phyloP scores from a whole-genome alignment of 2,113 vertebrate species.

The Brachypodius melanocephalos region DNA sequence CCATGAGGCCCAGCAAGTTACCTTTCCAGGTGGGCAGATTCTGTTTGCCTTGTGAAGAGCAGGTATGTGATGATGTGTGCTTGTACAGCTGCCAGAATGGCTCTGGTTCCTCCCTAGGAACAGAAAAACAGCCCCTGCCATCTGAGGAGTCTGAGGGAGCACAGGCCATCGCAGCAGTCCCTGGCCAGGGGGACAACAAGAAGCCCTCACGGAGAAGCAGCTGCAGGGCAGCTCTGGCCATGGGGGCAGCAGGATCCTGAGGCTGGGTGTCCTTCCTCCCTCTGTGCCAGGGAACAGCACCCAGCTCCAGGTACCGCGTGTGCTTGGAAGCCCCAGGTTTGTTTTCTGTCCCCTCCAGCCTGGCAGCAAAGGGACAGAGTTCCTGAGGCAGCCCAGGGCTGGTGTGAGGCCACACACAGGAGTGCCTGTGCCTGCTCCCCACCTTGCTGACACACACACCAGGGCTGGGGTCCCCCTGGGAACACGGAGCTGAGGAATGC shows the following conservation, averaged over 20 bases:
- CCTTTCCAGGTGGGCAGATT: conserved; percentile 66
- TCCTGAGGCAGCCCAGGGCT: background rate
- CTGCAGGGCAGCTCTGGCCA: background rate
- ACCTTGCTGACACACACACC: rapidly evolving
- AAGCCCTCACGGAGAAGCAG: background rate
- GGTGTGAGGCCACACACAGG: rapidly evolving
- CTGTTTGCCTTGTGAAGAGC: conserved; percentile 72
- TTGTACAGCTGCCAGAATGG: conserved; percentile 85
- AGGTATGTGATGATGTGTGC: conserved; percentile 79
- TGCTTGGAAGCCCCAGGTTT: background rate
- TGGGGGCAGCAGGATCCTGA: background rate
- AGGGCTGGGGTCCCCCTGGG: background rate
- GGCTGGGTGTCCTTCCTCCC: background rate
- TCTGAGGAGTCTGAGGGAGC: background rate
- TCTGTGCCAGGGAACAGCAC: background rate
- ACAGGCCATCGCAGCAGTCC: rapidly evolving
- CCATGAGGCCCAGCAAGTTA: background rate
- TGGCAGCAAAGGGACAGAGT: background rate
- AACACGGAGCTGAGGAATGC: background rate
- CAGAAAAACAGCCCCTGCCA: background rate
- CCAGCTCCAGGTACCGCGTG: rapidly evolving
- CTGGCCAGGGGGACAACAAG: background rate
- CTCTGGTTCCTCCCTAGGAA: conserved; percentile 73
- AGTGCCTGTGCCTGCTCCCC: rapidly evolving
- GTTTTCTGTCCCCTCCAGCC: background rate